Percentiles rank a stretch among this genome's conserved stretches.
Evolutionary conservation across 2,113 vertebrate genomes (phyloP).

Genomic region (Neolamprologus fasciatus): DNA sequence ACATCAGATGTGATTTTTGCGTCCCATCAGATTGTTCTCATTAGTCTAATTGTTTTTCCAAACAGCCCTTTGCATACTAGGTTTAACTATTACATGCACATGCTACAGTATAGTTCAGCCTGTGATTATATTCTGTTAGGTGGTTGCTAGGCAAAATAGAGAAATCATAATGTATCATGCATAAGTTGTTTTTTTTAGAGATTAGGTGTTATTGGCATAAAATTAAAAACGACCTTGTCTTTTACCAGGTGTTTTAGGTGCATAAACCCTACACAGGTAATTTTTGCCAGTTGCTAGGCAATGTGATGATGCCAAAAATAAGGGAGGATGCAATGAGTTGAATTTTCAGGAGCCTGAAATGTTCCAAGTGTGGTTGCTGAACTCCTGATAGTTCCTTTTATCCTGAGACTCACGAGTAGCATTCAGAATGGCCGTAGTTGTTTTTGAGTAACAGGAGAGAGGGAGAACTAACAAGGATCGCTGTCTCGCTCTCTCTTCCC

Average conservation of each 20-base stretch:
- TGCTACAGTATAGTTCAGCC: neutral
- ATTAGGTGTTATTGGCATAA: neutral
- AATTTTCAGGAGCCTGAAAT: neutral
- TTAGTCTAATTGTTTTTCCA: neutral
- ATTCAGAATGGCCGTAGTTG: rapidly evolving
- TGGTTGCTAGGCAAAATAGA: neutral
- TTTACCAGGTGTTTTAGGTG: neutral
- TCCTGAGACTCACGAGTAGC: neutral
- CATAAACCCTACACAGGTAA: neutral
- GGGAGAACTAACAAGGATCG: neutral
- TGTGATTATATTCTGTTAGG: neutral
- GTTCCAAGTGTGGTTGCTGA: neutral
- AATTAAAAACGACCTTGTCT: neutral
- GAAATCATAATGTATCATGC: neutral
- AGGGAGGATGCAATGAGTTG: neutral
- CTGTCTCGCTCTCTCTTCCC: neutral
- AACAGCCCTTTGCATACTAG: neutral
- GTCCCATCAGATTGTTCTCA: neutral
- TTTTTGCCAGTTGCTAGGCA: neutral
- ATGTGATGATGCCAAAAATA: neutral
- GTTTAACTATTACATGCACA: neutral
- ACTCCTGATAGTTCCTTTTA: neutral
- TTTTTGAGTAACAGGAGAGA: neutral
- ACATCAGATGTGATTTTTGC: neutral
- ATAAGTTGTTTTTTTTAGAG: neutral